Evolutionary conservation across 2,797 vertebrate genomes (phyloP), one percentile per base, ranked within the genome.

Genomic region (Micrastur ruficollis): DNA sequence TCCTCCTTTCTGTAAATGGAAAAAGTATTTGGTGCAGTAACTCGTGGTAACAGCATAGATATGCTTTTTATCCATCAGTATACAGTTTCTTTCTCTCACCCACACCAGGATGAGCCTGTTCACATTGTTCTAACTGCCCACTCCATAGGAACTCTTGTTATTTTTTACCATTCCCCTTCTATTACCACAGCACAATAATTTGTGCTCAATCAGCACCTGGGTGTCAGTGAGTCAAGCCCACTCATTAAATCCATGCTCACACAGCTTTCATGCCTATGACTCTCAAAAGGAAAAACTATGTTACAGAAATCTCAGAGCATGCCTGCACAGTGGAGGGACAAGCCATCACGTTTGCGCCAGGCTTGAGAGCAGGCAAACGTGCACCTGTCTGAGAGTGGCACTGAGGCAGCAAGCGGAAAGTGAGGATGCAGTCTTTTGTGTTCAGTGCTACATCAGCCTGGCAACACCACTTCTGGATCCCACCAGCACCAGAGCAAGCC

Each of bases 381-480:
- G 14, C 0, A 1, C 4, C 1, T 1, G 2, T 16, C 61, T 5
- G 4, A 67, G 32, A n/a, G 42, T 1, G 5, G 55, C 29, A 40
- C 32, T 6, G 12, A 47, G 34, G 49, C 58, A 75, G 20, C 0
- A 0, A 74, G 62, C 0, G 0, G 34, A 15, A 25, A 53, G 18
- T 1, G 0, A 58, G 67, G 40, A 38, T 34, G 21, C 11, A 25
- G 27, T 18, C 14, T 4, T 20, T 12, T 10, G 15, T 47, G 59
- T 44, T 59, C 1, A 2, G 32, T 29, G 49, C 32, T 44, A 13
- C 47, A 38, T 15, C 8, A 3, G 15, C 8, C 44, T 67, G 62
- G 52, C 23, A 42, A 25, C 4, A 7, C 23, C 1, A 0, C 11
- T 49, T 9, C 42, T 66, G 74, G 36, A 5, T 38, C 36, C 34